Evolutionary conservation across 2,797 vertebrate genomes (phyloP), one percentile per base, ranked within the genome.

Genomic region (Anisognathus igniventris): DNA sequence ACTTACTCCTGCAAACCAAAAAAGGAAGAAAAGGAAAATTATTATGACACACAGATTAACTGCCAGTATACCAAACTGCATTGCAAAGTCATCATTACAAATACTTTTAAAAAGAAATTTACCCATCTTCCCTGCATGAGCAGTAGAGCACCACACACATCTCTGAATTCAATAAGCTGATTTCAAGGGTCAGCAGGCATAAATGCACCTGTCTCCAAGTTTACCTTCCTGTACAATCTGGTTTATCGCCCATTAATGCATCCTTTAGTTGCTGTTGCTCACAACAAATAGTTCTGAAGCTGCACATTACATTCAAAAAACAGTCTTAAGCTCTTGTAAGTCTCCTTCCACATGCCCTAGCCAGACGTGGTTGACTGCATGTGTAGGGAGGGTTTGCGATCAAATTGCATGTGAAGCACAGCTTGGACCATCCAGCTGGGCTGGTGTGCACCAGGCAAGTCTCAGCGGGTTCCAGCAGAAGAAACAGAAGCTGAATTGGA

Each of bases 1-100:
- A 96, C 92, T 93, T 81, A 96, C 82, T 95, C 96, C 97, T 98
- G 93, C 23, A 95, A 95, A 53, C 12, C 75, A 60, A 92, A 33
- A 91, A 31, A 79, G 6, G 39, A 42, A 78, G 53, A 89, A 77
- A 65, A 40, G 2, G 21, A 88, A 53, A 91, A 60, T 50, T 9
- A 65, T 56, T 45, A 58, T 6, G 20, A 65, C 12, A 65, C 54
- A 37, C 1, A 47, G 14, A 75, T 83, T 60, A 90, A 86, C 64
- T 53, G 47, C 31, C 5, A 7, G 30, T 24, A 68, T 9, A 61
- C 18, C 20, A 81, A 81, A 81, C 24, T 37, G 42, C 33, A 48
- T 3, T 39, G 40, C n/a, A 75, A 92, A 90, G 45, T 42, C 33
- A 71, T 7, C 15, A 10, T 33, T 50, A 70, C 8, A 67, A 54